Evolutionary conservation across 30 jellyfish, hydroid and myxozoan species (phyloP).

Genomic region (Aurelia coerulea): DNA sequence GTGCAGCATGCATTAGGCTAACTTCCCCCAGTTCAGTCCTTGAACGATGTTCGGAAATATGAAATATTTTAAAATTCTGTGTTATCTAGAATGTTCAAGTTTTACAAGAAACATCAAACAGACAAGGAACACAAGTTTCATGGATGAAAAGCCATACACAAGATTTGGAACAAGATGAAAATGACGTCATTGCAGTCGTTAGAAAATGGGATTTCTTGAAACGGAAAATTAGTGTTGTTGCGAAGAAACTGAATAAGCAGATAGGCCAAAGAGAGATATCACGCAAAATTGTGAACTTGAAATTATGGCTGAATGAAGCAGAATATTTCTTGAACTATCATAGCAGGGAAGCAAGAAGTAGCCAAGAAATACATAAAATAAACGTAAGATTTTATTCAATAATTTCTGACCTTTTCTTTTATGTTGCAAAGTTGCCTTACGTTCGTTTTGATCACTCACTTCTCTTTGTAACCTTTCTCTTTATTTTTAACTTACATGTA

Average conservation of each 20-base stretch:
- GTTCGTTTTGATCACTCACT: background rate
- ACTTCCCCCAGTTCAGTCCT: too few relatives aligned
- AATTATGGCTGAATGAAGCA: slow-evolving; percentile 70
- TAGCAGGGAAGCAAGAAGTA: slow-evolving; percentile 43
- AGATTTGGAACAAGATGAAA: slow-evolving; percentile 54
- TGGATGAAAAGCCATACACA: slow-evolving; percentile 68
- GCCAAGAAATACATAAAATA: slow-evolving; percentile 61
- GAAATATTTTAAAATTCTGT: background rate
- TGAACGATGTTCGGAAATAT: too few relatives aligned
- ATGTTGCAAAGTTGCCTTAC: background rate
- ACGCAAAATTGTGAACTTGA: slow-evolving; percentile 1
- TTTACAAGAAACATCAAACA: slow-evolving; percentile 30
- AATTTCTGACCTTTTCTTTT: background rate
- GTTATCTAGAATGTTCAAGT: slow-evolving; percentile 28
- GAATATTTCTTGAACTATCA: slow-evolving; percentile 50
- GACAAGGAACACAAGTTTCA: slow-evolving; percentile 56
- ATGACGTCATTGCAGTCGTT: slow-evolving; percentile 22
- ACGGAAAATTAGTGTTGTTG: slow-evolving; percentile 25
- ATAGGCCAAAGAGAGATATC: slow-evolving; percentile 17
- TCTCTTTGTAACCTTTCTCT: background rate
- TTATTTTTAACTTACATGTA: background rate
- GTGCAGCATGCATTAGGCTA: too few relatives aligned
- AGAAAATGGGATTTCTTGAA: slow-evolving; percentile 49
- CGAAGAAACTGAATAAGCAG: slow-evolving; percentile 9
- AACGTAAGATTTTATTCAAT: slow-evolving; percentile 30